These are phyloP conservation scores for Plodia interpunctella DNA, from an alignment of 1,140 invertebrate species.

Conservation along the genomic window DNA sequence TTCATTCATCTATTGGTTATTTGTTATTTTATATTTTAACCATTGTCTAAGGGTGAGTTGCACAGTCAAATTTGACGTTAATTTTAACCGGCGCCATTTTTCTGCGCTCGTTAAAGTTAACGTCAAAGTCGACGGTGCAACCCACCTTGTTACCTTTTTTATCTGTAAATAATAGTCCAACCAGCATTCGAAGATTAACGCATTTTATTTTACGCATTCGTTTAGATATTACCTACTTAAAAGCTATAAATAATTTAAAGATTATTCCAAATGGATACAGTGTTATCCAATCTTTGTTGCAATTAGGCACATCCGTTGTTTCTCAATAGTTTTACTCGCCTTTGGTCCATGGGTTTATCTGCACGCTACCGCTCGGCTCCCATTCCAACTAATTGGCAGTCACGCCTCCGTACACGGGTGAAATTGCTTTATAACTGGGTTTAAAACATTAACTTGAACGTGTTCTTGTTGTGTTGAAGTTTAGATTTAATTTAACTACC, in stretches of 20 bases:
- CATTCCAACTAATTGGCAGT: conserved; percentile 28
- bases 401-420: conserved; percentile 23
- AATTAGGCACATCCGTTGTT: conserved; percentile 36
- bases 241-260: background rate
- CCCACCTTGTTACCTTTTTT: no score
- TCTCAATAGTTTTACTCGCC: conserved; percentile 17
- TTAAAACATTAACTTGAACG: background rate
- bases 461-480: conserved; percentile 5
- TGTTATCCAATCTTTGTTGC: conserved; percentile 13
- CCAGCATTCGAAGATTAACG: no score
- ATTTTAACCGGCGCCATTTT: no score
- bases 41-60: no score
- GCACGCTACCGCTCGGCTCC: conserved; percentile 27
- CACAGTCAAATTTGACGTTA: no score
- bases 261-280: conserved; percentile 3
- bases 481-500: background rate
- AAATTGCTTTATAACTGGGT: conserved; percentile 14
- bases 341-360: conserved; percentile 21
- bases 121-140: no score
- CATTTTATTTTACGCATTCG: no score
- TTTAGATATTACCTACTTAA: no score
- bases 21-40: no score
- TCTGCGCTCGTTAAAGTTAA: no score
- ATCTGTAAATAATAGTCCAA: no score
- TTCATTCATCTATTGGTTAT: no score